Evolutionary conservation across 2,113 vertebrate genomes (phyloP), one percentile per base, ranked within the genome.

Genomic region (Pelmatolapia mariae): DNA sequence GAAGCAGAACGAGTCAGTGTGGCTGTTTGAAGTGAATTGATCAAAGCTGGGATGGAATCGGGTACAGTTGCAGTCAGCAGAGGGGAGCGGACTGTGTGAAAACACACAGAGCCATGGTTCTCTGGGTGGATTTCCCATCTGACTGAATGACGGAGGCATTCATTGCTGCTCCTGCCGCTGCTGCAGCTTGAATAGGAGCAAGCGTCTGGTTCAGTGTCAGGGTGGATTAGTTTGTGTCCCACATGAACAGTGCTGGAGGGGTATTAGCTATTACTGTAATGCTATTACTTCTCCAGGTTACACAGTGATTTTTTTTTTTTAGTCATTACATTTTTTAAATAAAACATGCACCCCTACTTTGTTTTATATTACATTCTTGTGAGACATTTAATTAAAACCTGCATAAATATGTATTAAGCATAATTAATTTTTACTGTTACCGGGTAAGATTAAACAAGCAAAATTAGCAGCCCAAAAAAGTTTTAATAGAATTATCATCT

Each of bases 1-100:
- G 81, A 71, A 59, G 87, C 87, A 78, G 61, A 90, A 89, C 66
- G 78, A 84, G 91, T 89, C 92, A 86, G 26, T 19, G 73, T 7
- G 54, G 61, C 79, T n/a, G 91, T 94, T 94, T 94, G 92, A 94
- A 90, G 91, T 89, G 66, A 66, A 59, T 80, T 90, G 91, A 95
- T 95, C 93, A 94, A 94, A 95, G 92, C 89, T 83, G 88, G 86
- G 24, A 24, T 18, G 31, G 61, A 80, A 50, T 53, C 31, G 63
- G 89, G 80, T 91, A 81, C 91, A 88, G 86, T 81, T 86, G 89
- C 82, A 43, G 59, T 85, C 54, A 26, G 81, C 38, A 38, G 79
- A 85, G 89, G 57, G 71, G 84, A 87, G 66, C 22, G 87, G 81
- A 89, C 87, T 4, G 16, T 13, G 38, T 38, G 63, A 80, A 83